Evolutionary conservation across 2,113 vertebrate species (phyloP).

Genomic region (Aphyosemion australe): DNA sequence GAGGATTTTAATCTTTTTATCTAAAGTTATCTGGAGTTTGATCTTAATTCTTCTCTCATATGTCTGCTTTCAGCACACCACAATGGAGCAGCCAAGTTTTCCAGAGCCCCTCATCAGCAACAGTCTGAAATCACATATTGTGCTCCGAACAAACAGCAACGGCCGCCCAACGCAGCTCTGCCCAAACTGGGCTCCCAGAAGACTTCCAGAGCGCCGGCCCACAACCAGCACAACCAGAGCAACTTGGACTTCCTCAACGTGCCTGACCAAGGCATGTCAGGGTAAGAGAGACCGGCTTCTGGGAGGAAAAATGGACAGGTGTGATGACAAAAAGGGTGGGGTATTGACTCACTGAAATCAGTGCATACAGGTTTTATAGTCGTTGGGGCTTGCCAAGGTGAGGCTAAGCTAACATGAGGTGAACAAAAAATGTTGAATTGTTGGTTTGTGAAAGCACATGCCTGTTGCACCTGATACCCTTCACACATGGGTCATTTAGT

Average conservation of each 20-base stretch:
- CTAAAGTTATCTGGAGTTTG: not conserved
- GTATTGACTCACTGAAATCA: conserved; percentile 23
- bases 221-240: conserved; percentile 55
- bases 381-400: conserved; percentile 24
- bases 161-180: conserved; percentile 67
- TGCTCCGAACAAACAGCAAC: conserved; percentile 63
- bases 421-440: not conserved
- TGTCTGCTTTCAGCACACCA: conserved; percentile 71
- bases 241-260: conserved; percentile 95
- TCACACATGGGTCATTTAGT: no score
- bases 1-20: no score
- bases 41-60: not conserved
- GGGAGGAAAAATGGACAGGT: not conserved
- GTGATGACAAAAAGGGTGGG: not conserved
- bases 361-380: not conserved
- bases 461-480: not conserved
- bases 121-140: conserved; percentile 68
- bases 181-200: conserved; percentile 71
- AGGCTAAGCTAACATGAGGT: conserved; percentile 4
- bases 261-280: conserved; percentile 92
- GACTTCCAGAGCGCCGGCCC: conserved; percentile 55
- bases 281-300: conserved; percentile 74
- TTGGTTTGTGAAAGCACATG: not conserved
- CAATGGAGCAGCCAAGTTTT: conserved; percentile 84
- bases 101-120: conserved; percentile 16